phyloP scores from a whole-genome alignment of 2,797 vertebrate genomes.

The Fistularia commersonii region DNA sequence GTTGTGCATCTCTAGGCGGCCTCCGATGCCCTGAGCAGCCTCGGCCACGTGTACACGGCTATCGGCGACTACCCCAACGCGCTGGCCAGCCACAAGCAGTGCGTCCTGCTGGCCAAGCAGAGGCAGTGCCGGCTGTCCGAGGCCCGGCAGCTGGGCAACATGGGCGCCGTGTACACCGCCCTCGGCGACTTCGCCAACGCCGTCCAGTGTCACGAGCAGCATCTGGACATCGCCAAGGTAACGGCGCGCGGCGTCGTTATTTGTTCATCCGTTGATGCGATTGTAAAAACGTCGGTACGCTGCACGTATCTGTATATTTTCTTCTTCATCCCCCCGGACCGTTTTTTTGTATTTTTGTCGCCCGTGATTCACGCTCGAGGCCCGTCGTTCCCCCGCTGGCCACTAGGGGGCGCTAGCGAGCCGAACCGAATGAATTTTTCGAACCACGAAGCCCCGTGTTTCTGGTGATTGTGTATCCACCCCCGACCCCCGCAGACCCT shows the following conservation, averaged over 20 bases:
- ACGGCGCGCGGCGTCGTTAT: background rate
- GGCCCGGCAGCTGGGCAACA: constrained; percentile 93
- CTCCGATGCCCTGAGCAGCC: constrained; percentile 89
- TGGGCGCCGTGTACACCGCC: constrained; percentile 95
- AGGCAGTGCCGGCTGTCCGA: constrained; percentile 88
- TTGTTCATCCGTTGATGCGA: too few relatives aligned
- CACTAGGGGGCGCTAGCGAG: too few relatives aligned
- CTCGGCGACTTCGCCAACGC: constrained; percentile 94
- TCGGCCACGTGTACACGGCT: constrained; percentile 94
- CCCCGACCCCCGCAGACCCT: too few relatives aligned
- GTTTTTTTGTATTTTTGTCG: too few relatives aligned
- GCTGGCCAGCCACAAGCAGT: constrained; percentile 95
- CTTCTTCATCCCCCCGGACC: too few relatives aligned
- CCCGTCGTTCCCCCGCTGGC: too few relatives aligned
- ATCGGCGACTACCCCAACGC: constrained; percentile 96
- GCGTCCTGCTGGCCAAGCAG: constrained; percentile 89
- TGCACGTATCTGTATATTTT: too few relatives aligned
- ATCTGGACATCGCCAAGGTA: constrained; percentile 89
- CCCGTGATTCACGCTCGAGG: too few relatives aligned
- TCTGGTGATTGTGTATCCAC: too few relatives aligned
- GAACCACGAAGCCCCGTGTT: too few relatives aligned
- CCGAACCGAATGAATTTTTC: too few relatives aligned
- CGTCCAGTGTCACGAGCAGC: constrained; percentile 90
- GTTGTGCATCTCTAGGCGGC: constrained; percentile 80
- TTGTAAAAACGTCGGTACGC: too few relatives aligned